Evolutionary conservation across 2,113 vertebrate species (phyloP).

Genomic region (Hipposideros armiger): DNA sequence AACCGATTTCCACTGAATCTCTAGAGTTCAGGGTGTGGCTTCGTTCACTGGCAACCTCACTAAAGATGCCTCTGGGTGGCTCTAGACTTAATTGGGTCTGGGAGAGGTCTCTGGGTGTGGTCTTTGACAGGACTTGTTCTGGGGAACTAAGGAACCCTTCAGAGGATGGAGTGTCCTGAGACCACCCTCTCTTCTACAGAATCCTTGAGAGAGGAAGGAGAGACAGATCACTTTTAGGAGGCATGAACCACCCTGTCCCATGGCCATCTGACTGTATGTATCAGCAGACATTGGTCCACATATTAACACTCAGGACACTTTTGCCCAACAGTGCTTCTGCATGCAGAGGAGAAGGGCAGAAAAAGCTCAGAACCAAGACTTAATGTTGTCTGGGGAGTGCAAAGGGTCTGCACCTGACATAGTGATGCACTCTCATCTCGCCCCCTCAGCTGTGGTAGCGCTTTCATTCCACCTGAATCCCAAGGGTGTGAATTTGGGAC

Average conservation of each 20-base stretch:
- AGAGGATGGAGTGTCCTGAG: neutral
- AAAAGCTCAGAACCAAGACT: neutral
- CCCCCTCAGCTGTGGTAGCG: neutral
- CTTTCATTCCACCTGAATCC: conserved; percentile 52
- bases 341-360: neutral
- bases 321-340: neutral
- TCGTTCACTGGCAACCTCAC: neutral
- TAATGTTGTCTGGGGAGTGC: neutral
- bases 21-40: conserved; percentile 29
- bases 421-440: neutral
- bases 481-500: neutral
- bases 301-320: neutral
- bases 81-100: neutral
- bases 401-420: neutral
- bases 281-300: neutral
- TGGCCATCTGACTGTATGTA: neutral
- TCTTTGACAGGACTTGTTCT: neutral
- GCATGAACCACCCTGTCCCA: neutral
- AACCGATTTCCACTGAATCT: neutral
- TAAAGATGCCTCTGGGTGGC: neutral
- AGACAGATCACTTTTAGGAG: conserved; percentile 4
- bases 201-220: neutral
- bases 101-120: conserved; percentile 8
- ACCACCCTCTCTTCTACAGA: conserved; percentile 26
- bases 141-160: neutral